phyloP scores from a whole-genome alignment of 1,140 invertebrate genomes.

The Chironomus striatipennis region DNA sequence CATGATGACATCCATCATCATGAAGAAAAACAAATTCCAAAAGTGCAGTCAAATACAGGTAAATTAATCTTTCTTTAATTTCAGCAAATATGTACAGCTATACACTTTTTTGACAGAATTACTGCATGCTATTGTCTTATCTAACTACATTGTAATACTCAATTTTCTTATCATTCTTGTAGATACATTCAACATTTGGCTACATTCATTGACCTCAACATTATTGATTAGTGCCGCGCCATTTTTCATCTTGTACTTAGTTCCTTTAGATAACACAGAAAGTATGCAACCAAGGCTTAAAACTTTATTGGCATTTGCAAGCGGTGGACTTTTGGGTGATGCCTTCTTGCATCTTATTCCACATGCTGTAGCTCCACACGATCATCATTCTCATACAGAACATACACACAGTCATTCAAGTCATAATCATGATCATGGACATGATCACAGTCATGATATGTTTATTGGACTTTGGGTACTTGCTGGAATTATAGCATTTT shows the following conservation, averaged over 20 bases:
- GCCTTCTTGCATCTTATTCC: conserved; percentile 93
- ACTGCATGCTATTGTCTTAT: no score
- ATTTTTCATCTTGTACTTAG: conserved; percentile 86
- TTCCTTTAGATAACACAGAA: conserved; percentile 81
- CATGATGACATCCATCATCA: conserved; percentile 28
- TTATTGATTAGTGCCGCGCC: conserved; percentile 89
- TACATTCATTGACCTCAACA: conserved; percentile 81
- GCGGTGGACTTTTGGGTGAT: conserved; percentile 88
- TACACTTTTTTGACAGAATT: neutral
- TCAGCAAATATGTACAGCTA: neutral
- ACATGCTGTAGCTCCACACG: conserved; percentile 69
- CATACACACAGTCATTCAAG: conserved; percentile 42
- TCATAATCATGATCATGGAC: conserved; percentile 44
- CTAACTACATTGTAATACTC: no score
- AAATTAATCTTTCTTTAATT: neutral
- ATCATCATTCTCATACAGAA: conserved; percentile 43
- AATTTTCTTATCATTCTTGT: neutral
- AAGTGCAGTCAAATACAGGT: conserved; percentile 21
- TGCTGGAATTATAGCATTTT: conserved; percentile 79
- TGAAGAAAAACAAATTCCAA: conserved; percentile 68
- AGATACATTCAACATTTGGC: conserved; percentile 53
- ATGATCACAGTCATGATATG: conserved; percentile 59
- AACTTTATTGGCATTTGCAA: conserved; percentile 85
- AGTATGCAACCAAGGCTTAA: conserved; percentile 72
- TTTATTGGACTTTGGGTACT: conserved; percentile 80